Percentiles rank a stretch among this genome's conserved stretches.
These are phyloP conservation scores for Hippopotamus amphibius DNA, from an alignment of 2,113 vertebrate species.

Conservation along the genomic window DNA sequence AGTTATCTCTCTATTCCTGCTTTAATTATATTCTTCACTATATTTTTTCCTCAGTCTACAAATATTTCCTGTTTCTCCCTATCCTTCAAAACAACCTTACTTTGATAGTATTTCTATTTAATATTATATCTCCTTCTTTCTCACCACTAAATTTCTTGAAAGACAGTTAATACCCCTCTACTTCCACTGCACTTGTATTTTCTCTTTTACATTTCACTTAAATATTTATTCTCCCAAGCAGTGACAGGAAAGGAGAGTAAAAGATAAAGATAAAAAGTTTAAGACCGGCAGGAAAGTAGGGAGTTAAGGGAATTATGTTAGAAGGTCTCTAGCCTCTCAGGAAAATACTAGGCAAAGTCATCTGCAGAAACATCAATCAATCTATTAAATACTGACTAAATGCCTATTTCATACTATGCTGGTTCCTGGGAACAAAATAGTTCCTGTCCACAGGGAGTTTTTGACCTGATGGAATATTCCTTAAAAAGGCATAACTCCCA, in stretches of 20 bases:
- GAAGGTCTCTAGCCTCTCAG: background rate
- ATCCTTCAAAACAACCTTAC: background rate
- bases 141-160: background rate
- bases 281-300: background rate
- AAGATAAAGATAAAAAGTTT: background rate
- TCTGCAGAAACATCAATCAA: background rate
- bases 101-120: background rate
- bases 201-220: background rate
- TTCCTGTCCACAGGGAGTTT: background rate
- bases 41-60: background rate
- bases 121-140: background rate
- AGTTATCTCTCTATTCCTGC: background rate
- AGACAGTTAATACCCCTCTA: background rate
- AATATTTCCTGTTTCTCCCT: background rate
- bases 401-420: background rate
- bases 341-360: background rate
- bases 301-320: background rate
- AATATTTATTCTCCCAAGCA: background rate
- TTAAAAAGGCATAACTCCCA: background rate
- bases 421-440: background rate
- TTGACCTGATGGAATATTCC: background rate
- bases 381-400: background rate
- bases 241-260: background rate
- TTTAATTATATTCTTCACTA: background rate
- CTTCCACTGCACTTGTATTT: background rate